Evolutionary conservation across 2,888 invertebrate species (phyloP), one percentile per base, ranked within the genome.

Genomic region (Anaspis maculata): DNA sequence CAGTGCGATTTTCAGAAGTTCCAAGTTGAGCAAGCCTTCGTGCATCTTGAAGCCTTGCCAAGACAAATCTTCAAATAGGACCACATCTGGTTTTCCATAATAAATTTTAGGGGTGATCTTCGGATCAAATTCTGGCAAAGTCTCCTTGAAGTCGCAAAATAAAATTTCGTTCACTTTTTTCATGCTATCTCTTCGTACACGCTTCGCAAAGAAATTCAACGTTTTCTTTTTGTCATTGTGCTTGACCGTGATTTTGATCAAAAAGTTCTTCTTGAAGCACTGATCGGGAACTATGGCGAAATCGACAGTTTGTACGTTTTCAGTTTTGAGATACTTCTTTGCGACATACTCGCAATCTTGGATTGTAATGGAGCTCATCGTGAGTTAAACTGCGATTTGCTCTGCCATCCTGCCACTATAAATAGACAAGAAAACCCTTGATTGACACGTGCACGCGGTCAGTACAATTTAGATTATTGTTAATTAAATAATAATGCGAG

Each of bases 311-410:
- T 25, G 19, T 13, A 25, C 15, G 5, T 32, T 14, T 7, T 32
- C 26, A 12, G 7, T 12, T 15, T 25, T 32, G 13, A 40, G 19
- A 30, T 21, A 32, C 3, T 37, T 33, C 21, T 15, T 12, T 6
- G 27, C 36, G 11, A 27, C 25, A 10, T 7, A 15, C 11, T 40
- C 24, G 3, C 30, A 12, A 25, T 70, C 71, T 42, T 61, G 65
- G 43, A 75, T 74, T 59, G 76, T 62, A 7, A 76, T 7, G 10
- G 12, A 19, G n/a, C n/a, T n/a, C n/a, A n/a, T n/a, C n/a, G n/a
- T n/a, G n/a, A n/a, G n/a, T n/a, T n/a, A n/a, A n/a, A n/a, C n/a
- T n/a, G n/a, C n/a, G n/a, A n/a, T n/a, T n/a, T n/a, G n/a, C n/a
- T n/a, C n/a, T n/a, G n/a, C n/a, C n/a, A n/a, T n/a, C n/a, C n/a